Percentiles rank a stretch among this genome's conserved stretches.
phyloP scores from a whole-genome alignment of 64 coral and sea anemone genomes.

The Platygyra sinensis region DNA sequence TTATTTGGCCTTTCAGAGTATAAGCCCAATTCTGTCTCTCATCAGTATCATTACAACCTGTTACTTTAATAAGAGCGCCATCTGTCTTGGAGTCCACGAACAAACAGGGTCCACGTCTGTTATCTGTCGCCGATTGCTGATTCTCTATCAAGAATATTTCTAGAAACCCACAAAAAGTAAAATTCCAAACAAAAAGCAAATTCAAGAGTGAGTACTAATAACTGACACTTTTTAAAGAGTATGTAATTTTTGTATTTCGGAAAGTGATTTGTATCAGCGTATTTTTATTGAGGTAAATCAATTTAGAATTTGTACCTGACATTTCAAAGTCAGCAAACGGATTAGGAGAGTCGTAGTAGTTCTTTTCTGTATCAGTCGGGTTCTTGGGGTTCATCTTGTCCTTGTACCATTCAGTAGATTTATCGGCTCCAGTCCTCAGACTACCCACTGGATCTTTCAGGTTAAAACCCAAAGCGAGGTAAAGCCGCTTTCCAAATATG shows the following conservation, averaged over 20 bases:
- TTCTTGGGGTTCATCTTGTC: constrained; percentile 90
- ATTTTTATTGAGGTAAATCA: too few relatives aligned
- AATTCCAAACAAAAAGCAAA: too few relatives aligned
- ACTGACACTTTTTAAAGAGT: too few relatives aligned
- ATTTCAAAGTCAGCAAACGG: constrained; percentile 95
- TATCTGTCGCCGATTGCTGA: constrained; percentile 80
- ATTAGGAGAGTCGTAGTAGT: constrained; percentile 95
- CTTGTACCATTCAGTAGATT: constrained; percentile 83
- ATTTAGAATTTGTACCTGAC: constrained; percentile 59
- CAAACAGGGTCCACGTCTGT: constrained; percentile 87
- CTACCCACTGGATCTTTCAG: constrained; percentile 69
- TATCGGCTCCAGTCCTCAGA: constrained; percentile 52
- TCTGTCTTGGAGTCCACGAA: constrained; percentile 85
- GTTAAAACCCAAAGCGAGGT: constrained; percentile 69
- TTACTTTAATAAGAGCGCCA: constrained; percentile 68
- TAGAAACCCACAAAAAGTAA: constrained; percentile 4
- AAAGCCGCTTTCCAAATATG: constrained; percentile 94
- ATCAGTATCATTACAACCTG: constrained; percentile 86
- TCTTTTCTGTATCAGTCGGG: constrained; percentile 73
- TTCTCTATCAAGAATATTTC: constrained; percentile 96
- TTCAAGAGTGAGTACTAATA: too few relatives aligned
- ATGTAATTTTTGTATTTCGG: too few relatives aligned
- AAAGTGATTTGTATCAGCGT: too few relatives aligned
- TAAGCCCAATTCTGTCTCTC: constrained; percentile 85
- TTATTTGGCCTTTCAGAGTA: constrained; percentile 88